Conservation (phyloP, 2,113 vertebrate species). For the Prionailurus viverrinus region DNA sequence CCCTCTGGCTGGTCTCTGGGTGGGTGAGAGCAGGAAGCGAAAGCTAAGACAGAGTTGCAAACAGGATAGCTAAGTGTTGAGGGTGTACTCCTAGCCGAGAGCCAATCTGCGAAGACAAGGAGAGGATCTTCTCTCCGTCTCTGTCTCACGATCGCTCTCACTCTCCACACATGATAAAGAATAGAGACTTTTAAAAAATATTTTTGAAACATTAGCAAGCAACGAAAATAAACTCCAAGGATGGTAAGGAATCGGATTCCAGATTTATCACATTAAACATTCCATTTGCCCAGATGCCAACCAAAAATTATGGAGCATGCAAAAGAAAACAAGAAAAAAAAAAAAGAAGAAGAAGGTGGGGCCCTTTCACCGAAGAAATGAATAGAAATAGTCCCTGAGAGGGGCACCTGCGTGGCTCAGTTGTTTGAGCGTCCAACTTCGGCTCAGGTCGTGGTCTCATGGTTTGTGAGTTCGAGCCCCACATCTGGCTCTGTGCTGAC, state of each 20-base stretch:
- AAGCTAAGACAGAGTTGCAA: neutral
- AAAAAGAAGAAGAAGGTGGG: neutral
- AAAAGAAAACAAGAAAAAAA: neutral
- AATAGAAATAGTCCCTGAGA: neutral
- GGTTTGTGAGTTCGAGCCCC: no score
- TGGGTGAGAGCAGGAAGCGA: neutral
- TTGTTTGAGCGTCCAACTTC: no score
- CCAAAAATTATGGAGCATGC: neutral
- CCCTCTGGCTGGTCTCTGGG: neutral
- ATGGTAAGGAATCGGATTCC: neutral
- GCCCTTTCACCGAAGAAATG: neutral
- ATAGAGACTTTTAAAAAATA: neutral
- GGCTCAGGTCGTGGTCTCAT: no score
- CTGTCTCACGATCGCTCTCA: fast-evolving
- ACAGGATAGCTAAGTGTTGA: neutral
- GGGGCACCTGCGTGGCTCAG: no score
- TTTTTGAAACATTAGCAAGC: neutral
- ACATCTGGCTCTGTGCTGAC: no score
- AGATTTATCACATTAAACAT: neutral
- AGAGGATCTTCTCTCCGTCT: fast-evolving
- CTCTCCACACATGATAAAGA: neutral
- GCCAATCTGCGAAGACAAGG: neutral
- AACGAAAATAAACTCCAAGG: neutral
- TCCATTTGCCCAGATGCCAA: neutral
- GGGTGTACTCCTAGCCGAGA: neutral